Evolutionary conservation across 1,140 invertebrate genomes (phyloP).

Genomic region (Drosophila micromelanica): DNA sequence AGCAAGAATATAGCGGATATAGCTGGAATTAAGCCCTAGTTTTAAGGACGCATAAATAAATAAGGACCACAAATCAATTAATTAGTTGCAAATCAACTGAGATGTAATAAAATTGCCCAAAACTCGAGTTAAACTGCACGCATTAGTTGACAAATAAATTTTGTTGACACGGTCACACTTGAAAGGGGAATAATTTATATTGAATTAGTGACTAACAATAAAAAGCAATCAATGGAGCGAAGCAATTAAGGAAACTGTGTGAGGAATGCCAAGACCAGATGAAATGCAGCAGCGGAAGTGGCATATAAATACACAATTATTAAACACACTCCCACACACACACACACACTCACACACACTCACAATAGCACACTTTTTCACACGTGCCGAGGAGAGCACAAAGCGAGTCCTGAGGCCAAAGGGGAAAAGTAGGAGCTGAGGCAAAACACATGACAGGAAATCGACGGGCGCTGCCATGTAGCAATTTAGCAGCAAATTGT

Average conservation of each 20-base stretch:
- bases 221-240: conserved; percentile 52
- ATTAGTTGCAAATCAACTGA: too few relatives aligned
- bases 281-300: conserved; percentile 55
- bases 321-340: conserved; percentile 19
- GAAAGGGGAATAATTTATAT: background rate
- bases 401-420: background rate
- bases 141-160: background rate
- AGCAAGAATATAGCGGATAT: too few relatives aligned
- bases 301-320: conserved; percentile 64
- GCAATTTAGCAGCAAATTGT: conserved; percentile 77
- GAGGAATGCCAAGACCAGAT: conserved; percentile 26
- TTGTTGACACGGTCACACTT: too few relatives aligned
- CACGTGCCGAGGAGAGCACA: conserved; percentile 17
- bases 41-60: too few relatives aligned
- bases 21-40: too few relatives aligned
- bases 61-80: too few relatives aligned
- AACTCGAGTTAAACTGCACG: background rate
- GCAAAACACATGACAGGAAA: conserved; percentile 62
- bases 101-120: background rate
- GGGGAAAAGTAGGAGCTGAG: background rate
- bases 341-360: background rate
- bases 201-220: conserved; percentile 28
- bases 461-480: conserved; percentile 62
- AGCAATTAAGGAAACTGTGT: conserved; percentile 44
- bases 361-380: conserved; percentile 15